phyloP scores from a whole-genome alignment of 2,888 invertebrate species.

The Auanema sp. region DNA sequence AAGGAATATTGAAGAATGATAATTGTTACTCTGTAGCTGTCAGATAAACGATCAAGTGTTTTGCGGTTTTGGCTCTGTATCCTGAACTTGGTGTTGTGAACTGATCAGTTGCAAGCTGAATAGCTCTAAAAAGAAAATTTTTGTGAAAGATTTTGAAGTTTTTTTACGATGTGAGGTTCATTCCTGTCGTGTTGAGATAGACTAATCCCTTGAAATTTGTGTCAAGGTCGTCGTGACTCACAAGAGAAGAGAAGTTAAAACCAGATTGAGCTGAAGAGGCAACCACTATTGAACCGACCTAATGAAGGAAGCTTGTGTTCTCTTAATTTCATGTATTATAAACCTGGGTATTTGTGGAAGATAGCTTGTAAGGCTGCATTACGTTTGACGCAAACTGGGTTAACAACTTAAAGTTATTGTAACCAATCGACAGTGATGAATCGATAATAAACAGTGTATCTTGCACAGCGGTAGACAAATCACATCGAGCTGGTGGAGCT shows the following conservation, averaged over 20 bases:
- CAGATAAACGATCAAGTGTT: constrained; percentile 50
- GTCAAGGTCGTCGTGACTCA: no score
- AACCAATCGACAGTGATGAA: constrained; percentile 26
- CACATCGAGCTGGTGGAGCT: constrained; percentile 42
- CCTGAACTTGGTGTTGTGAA: constrained; percentile 31
- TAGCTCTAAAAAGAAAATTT: constrained; percentile 22
- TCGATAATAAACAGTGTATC: constrained; percentile 51
- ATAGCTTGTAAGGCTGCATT: constrained; percentile 4
- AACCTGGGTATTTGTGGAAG: neutral
- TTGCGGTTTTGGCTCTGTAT: constrained; percentile 24
- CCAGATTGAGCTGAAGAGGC: neutral
- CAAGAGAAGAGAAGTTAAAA: neutral
- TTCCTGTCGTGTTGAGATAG: neutral
- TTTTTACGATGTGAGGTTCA: neutral
- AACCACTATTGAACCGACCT: neutral
- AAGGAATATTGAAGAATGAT: neutral
- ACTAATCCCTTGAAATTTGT: neutral
- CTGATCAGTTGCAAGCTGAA: constrained; percentile 31
- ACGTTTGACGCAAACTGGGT: constrained; percentile 7
- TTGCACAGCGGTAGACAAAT: constrained; percentile 30
- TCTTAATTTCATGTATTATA: no score
- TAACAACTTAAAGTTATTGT: constrained; percentile 24
- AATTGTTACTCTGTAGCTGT: constrained; percentile 38
- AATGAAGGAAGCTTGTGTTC: neutral
- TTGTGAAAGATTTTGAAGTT: no score